These are phyloP conservation scores for Acropora tenuis DNA, from an alignment of 64 coral and sea anemone genomes.

Conservation along the genomic window DNA sequence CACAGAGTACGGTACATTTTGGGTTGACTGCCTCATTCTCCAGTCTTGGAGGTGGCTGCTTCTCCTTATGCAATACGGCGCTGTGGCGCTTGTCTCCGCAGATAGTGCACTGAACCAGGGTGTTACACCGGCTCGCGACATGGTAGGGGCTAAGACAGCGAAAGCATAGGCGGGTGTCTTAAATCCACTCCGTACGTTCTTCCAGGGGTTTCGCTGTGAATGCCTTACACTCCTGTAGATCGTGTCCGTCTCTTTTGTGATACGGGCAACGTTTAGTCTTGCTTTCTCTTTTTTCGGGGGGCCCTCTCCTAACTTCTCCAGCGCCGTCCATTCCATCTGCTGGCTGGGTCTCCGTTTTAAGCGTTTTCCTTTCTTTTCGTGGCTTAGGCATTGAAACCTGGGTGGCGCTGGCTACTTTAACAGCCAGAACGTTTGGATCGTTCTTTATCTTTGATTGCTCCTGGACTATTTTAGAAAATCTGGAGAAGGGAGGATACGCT, in stretches of 20 bases:
- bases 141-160: constrained; percentile 48
- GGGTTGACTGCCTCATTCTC: constrained; percentile 26
- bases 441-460: constrained; percentile 52
- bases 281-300: background rate
- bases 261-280: constrained; percentile 56
- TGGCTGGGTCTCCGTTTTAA: background rate
- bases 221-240: constrained; percentile 49
- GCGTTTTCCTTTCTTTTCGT: too few relatives aligned
- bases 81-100: constrained; percentile 49
- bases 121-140: constrained; percentile 18
- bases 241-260: constrained; percentile 62
- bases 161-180: constrained; percentile 49
- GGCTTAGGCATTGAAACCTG: background rate
- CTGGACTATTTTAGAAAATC: background rate
- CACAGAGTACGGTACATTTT: constrained; percentile 38
- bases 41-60: background rate
- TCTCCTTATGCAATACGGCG: constrained; percentile 68
- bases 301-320: background rate
- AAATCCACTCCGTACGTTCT: constrained; percentile 2
- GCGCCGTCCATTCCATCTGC: background rate
- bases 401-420: background rate
- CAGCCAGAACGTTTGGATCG: constrained; percentile 60
- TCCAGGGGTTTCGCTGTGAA: constrained; percentile 52
- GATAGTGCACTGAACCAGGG: constrained; percentile 30
- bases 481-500: too few relatives aligned